These are phyloP conservation scores for Hirtodrosophila histrioides DNA, from an alignment of 2,888 invertebrate species.

Conservation along the genomic window DNA sequence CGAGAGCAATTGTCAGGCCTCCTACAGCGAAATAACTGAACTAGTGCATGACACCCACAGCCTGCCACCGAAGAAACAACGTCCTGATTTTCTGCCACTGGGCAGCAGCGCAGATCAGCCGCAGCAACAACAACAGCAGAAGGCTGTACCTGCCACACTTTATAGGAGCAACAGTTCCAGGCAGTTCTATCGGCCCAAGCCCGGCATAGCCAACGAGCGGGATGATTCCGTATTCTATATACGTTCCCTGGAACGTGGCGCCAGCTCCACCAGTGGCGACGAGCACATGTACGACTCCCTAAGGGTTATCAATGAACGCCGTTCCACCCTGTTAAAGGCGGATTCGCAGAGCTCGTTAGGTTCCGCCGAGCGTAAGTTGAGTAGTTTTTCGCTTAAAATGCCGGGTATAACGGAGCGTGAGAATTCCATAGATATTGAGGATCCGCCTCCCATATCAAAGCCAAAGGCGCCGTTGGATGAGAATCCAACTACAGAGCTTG, in stretches of 20 bases:
- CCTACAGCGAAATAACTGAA: slow-evolving; percentile 52
- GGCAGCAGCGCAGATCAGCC: slow-evolving; percentile 39
- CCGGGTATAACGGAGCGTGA: slow-evolving; percentile 72
- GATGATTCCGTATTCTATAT: slow-evolving; percentile 83
- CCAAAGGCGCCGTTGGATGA: neutral
- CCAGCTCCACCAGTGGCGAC: slow-evolving; percentile 53
- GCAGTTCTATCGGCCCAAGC: slow-evolving; percentile 83
- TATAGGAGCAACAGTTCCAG: slow-evolving; percentile 84
- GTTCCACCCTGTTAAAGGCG: slow-evolving; percentile 82
- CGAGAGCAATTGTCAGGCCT: slow-evolving; percentile 14
- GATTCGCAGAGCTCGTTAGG: slow-evolving; percentile 82
- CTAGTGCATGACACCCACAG: slow-evolving; percentile 49
- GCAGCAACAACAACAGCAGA: slow-evolving; percentile 22
- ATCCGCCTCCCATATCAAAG: slow-evolving; percentile 20
- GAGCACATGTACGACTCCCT: slow-evolving; percentile 83
- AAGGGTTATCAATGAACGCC: slow-evolving; percentile 83
- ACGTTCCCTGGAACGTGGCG: slow-evolving; percentile 62
- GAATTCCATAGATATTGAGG: slow-evolving; percentile 67
- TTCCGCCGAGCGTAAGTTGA: slow-evolving; percentile 75
- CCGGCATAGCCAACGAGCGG: slow-evolving; percentile 75
- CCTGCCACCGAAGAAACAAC: slow-evolving; percentile 72
- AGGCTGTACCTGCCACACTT: slow-evolving; percentile 45
- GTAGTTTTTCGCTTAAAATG: slow-evolving; percentile 72
- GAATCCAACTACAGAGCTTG: slow-evolving; percentile 9
- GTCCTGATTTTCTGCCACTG: slow-evolving; percentile 81